phyloP scores from a whole-genome alignment of 2,113 vertebrate species.

The Anoplopoma fimbria region DNA sequence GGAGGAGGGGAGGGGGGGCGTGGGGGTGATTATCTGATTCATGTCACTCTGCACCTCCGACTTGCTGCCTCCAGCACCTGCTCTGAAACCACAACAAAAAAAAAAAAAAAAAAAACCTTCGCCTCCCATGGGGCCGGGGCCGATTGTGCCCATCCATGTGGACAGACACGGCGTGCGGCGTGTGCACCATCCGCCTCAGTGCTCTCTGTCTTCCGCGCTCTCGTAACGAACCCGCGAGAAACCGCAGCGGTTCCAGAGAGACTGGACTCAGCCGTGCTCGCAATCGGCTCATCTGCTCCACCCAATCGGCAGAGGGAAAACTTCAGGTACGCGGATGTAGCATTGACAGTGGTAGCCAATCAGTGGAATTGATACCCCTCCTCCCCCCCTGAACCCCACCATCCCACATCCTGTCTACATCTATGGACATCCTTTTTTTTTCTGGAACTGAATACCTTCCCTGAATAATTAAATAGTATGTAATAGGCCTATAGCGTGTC shows the following conservation, averaged over 20 bases:
- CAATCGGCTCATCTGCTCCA: conserved; percentile 60
- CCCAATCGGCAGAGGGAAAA: conserved; percentile 54
- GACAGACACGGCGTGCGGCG: conserved; percentile 45
- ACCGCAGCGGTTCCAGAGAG: conserved; percentile 32
- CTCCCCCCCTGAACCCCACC: no score
- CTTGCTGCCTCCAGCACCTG: conserved; percentile 52
- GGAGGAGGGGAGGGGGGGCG: neutral
- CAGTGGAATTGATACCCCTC: conserved; percentile 35
- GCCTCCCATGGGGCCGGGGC: conserved; percentile 56
- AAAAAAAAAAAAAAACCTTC: no score
- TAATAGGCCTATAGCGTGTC: conserved; percentile 73
- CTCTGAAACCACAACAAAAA: conserved; percentile 63
- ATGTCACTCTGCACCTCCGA: conserved; percentile 54
- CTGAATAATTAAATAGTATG: conserved; percentile 69
- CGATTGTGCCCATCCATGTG: conserved; percentile 57
- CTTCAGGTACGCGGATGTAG: conserved; percentile 71
- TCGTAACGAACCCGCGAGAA: conserved; percentile 52
- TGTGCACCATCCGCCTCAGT: conserved; percentile 65
- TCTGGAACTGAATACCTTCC: conserved; percentile 71
- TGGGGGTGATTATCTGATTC: conserved; percentile 44
- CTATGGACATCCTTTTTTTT: conserved; percentile 57
- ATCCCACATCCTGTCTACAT: conserved; percentile 48
- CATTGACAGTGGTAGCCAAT: conserved; percentile 57
- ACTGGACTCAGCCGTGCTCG: conserved; percentile 58
- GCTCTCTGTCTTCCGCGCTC: conserved; percentile 55